Evolutionary conservation across 2,113 vertebrate genomes (phyloP), one percentile per base, ranked within the genome.

Genomic region (Ovibos moschatus): DNA sequence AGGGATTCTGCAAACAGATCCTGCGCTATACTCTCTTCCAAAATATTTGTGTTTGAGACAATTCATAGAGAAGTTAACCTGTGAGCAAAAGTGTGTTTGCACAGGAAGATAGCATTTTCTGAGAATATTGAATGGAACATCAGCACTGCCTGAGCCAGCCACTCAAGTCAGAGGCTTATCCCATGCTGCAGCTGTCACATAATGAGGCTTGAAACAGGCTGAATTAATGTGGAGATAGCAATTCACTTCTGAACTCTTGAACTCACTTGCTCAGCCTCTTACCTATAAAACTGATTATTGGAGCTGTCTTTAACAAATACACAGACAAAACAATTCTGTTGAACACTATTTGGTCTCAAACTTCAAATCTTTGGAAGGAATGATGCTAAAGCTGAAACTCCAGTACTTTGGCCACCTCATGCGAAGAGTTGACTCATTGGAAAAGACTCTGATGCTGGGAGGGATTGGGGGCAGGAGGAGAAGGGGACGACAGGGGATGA

Each of bases 21-120:
- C 55, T 43, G 0, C 71, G 51, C 53, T 89, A 17, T 21, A 28
- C 23, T 85, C 6, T 62, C 36, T 95, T 86, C 43, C 9, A 87
- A 92, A 93, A 83, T 74, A 64, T 40, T 97, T 96, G 33, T 36
- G 25, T 87, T 93, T 92, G 67, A 96, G 82, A 58, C 25, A 85
- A 23, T 93, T 96, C 58, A 50, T 86, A 64, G 36, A 95, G 23
- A 96, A 96, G 53, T 76, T 84, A 79, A 81, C 89, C 40, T 40
- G 19, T 67, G 71, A 90, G 33, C 19, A 62, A 74, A 95, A 93
- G 25, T 11, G 1, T n/a, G 55, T 90, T 89, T 67, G 7, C 2
- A 84, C 25, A 90, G 19, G 27, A 55, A n/a, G 28, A 43, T 94
- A 25, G 25, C n/a, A 16, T 82, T 93, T 96, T 55, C 81, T 92